Evolutionary conservation across 2,888 invertebrate species (phyloP), one percentile per base, ranked within the genome.

Genomic region (Neoascia interrupta): DNA sequence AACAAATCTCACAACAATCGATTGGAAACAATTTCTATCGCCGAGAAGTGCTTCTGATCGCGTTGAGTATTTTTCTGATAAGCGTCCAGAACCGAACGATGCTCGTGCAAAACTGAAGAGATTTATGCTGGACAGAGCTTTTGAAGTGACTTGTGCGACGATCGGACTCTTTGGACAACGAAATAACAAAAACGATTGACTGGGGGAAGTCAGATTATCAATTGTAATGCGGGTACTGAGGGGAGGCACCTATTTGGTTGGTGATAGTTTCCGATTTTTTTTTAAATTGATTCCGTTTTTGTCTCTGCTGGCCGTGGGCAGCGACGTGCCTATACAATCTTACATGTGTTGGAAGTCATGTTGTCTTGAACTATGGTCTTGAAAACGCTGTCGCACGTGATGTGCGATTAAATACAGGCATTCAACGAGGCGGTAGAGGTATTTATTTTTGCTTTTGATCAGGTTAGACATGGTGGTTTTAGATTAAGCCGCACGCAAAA

Each of bases 341-440:
- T n/a, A n/a, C n/a, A n/a, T n/a, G n/a, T n/a, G n/a, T n/a, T n/a
- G n/a, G n/a, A n/a, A n/a, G n/a, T n/a, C n/a, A 49, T 45, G 68
- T 11, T 31, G 31, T 8, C 31, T 31, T 74, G 74, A 74, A 74
- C 68, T 68, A 41, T 74, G 54, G 28, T 47, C 60, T 60, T 74
- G 68, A 54, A 61, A 54, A 28, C 47, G n/a, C 28, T 64, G 45
- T 39, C 53, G 58, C 76, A 76, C 76, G 76, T 76, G 76, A 76
- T 66, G 47, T 11, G 72, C 47, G 51, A 47, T 58, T 47, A 64
- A 58, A 72, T 72, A 34, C 39, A 37, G 13, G 5, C 28, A 31
- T 13, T 3, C 5, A 26, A 5, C 8, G 26, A 3, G 18, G 11
- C 6, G 8, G 10, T 45, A 34, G 28, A 1, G 19, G 45, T 18